phyloP scores from a whole-genome alignment of 2,888 invertebrate genomes.

The Odontocerum albicorne region DNA sequence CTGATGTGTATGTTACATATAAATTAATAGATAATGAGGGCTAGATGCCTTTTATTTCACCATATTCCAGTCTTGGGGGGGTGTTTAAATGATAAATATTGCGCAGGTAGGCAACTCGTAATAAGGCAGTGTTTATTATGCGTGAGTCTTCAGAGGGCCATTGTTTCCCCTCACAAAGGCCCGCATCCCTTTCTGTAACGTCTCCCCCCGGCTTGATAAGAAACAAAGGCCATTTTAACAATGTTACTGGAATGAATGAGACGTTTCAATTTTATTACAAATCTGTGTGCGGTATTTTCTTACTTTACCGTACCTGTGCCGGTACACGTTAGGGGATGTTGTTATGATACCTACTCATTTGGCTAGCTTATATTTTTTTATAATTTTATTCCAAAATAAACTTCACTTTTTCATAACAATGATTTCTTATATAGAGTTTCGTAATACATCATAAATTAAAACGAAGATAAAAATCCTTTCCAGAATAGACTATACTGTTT shows the following conservation, averaged over 20 bases:
- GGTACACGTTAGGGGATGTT: too few species aligned
- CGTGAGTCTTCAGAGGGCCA: constrained; percentile 20
- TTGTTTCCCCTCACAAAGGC: constrained; percentile 16
- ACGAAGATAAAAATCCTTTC: too few species aligned
- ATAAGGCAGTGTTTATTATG: constrained; percentile 28
- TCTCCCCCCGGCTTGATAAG: constrained; percentile 8
- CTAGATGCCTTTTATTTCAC: background rate
- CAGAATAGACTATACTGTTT: too few species aligned
- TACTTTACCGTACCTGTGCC: background rate
- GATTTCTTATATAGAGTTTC: too few species aligned
- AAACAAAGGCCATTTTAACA: constrained; percentile 18
- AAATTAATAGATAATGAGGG: too few species aligned
- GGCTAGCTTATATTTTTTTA: too few species aligned
- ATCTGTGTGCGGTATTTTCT: background rate
- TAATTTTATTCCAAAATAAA: too few species aligned
- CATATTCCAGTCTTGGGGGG: background rate
- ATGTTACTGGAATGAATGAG: constrained; percentile 8
- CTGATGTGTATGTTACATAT: too few species aligned
- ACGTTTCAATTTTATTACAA: background rate
- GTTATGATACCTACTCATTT: too few species aligned
- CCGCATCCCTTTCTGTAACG: background rate
- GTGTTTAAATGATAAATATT: background rate
- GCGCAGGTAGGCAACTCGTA: constrained; percentile 16
- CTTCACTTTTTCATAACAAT: too few species aligned
- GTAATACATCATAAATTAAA: too few species aligned